Evolutionary conservation across 2,797 vertebrate species (phyloP).

Genomic region (Artibeus jamaicensis): DNA sequence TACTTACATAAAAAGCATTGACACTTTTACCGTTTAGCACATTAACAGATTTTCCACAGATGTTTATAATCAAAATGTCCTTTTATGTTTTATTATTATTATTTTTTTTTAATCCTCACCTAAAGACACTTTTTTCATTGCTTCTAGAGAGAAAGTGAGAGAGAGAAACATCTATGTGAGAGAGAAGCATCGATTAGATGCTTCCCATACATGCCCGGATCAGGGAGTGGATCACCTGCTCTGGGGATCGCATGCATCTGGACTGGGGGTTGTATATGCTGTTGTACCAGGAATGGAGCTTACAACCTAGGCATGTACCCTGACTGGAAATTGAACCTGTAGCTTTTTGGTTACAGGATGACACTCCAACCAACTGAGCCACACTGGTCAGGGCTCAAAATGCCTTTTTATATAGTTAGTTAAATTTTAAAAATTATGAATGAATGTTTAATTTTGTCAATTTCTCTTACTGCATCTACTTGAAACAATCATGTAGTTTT

Average conservation of each 20-base stretch:
- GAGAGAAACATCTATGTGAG: background rate
- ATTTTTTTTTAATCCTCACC: background rate
- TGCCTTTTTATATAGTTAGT: background rate
- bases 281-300: background rate
- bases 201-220: background rate
- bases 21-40: background rate
- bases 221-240: background rate
- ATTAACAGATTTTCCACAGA: background rate
- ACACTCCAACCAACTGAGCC: background rate
- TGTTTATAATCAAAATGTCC: background rate
- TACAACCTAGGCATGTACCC: background rate
- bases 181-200: background rate
- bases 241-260: background rate
- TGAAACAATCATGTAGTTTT: background rate
- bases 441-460: background rate
- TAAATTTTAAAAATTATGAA: background rate
- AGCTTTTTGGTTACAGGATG: background rate
- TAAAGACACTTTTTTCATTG: background rate
- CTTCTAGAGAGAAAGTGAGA: background rate
- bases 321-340: background rate
- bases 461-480: background rate
- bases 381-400: background rate
- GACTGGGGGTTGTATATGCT: too few species aligned
- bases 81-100: background rate
- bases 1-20: background rate